Percentiles rank a stretch among this genome's conserved stretches.
These are phyloP conservation scores for Semnornis frantzii DNA, from an alignment of 2,113 vertebrate genomes.

Conservation along the genomic window DNA sequence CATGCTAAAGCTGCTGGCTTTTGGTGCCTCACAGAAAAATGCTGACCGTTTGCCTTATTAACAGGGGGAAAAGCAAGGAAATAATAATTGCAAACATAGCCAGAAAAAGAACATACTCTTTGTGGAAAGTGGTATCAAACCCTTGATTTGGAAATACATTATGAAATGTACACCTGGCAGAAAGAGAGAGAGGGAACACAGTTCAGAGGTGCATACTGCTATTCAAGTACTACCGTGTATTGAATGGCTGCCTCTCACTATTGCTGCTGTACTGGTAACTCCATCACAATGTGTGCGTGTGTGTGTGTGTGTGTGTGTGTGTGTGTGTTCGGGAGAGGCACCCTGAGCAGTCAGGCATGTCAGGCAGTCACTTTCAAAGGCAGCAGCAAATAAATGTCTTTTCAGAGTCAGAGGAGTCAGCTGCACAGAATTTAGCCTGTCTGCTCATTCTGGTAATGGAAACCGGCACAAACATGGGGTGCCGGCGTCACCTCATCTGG, in stretches of 20 bases:
- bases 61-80: background rate
- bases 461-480: background rate
- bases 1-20: background rate
- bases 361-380: background rate
- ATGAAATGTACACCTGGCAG: background rate
- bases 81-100: background rate
- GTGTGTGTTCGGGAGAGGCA: background rate
- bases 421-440: background rate
- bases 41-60: background rate
- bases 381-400: background rate
- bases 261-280: background rate
- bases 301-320: too few relatives aligned
- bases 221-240: background rate
- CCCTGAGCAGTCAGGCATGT: background rate
- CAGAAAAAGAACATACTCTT: background rate
- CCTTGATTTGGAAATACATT: background rate
- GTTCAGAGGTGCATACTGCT: background rate
- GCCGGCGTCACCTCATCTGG: background rate
- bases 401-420: background rate
- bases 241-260: background rate
- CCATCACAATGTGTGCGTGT: background rate
- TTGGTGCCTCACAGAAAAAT: background rate
- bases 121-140: background rate
- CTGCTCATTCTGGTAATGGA: background rate
- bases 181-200: background rate